A percentile compares a stretch with the other conserved stretches of the same genome.
Evolutionary conservation across 2,888 invertebrate genomes (phyloP).

Genomic region (Andricus quercusramuli): DNA sequence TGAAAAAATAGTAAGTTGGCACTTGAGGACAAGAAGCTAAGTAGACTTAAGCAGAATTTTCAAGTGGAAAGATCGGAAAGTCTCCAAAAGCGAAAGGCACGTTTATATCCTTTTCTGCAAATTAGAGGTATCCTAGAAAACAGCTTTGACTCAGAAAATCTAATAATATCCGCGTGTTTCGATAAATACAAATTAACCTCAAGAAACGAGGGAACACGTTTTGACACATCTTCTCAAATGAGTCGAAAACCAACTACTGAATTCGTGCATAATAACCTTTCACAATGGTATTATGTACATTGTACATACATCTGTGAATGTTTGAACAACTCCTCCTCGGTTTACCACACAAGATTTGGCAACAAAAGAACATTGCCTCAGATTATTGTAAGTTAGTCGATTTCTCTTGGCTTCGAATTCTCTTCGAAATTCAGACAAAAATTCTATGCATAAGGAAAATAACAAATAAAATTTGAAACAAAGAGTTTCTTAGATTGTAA

Average conservation of each 20-base stretch:
- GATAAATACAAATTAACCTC: not conserved
- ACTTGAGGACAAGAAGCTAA: too few species aligned
- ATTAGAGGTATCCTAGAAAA: not conserved
- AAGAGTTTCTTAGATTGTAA: too few species aligned
- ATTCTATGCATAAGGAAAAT: conserved; percentile 8
- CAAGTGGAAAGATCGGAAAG: not conserved
- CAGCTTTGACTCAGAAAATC: not conserved
- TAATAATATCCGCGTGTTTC: not conserved
- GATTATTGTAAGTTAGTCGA: conserved; percentile 53
- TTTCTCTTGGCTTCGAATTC: conserved; percentile 48
- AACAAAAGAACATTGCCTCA: conserved; percentile 56
- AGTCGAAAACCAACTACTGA: not conserved
- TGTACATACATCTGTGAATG: conserved; percentile 52
- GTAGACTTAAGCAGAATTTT: too few species aligned
- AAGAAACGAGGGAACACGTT: not conserved
- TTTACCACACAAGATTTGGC: conserved; percentile 55
- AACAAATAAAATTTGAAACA: not conserved
- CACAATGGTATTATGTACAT: conserved; percentile 56
- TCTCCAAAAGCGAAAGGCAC: too few species aligned
- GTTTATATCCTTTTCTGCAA: not conserved
- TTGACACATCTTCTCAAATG: conserved; percentile 17
- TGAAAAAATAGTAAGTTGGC: too few species aligned
- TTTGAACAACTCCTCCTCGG: conserved; percentile 43
- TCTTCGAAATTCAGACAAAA: conserved; percentile 18
- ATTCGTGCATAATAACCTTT: conserved; percentile 55